A percentile compares a stretch with the other conserved stretches of the same genome.
These are phyloP conservation scores for Herminia tarsipennalis DNA, from an alignment of 2,888 invertebrate genomes.

Conservation along the genomic window DNA sequence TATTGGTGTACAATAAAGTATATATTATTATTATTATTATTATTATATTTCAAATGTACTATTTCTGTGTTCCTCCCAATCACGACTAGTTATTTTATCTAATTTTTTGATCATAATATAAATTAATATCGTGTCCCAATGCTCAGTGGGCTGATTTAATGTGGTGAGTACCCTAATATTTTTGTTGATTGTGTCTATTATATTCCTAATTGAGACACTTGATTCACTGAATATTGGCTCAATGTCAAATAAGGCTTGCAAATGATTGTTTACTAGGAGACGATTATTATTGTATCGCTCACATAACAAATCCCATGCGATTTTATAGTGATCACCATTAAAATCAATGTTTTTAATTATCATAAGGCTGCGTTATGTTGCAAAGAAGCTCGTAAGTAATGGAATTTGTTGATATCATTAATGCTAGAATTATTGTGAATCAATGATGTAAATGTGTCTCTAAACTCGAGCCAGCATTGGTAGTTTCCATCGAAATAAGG, in stretches of 20 bases:
- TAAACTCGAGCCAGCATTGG: too few relatives aligned
- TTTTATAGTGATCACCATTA: too few relatives aligned
- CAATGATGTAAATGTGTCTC: too few relatives aligned
- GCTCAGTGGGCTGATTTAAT: background rate
- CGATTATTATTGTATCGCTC: constrained; percentile 2
- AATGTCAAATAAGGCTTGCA: constrained; percentile 2
- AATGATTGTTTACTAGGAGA: constrained; percentile 1
- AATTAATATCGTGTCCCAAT: constrained; percentile 9
- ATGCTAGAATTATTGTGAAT: too few relatives aligned
- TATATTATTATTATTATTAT: too few relatives aligned
- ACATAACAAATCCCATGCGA: constrained; percentile 6
- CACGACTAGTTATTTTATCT: constrained; percentile 4
- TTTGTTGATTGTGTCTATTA: background rate
- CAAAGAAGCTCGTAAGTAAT: too few relatives aligned
- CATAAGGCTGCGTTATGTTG: too few relatives aligned
- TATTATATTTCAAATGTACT: too few relatives aligned
- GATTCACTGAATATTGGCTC: constrained; percentile 1
- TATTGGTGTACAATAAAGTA: too few relatives aligned
- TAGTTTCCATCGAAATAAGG: too few relatives aligned
- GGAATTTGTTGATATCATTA: too few relatives aligned
- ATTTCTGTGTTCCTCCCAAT: constrained; percentile 10
- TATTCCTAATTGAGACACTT: background rate
- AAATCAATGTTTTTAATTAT: too few relatives aligned
- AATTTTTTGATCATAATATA: constrained; percentile 1
- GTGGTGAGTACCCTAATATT: constrained; percentile 3